Percentiles rank a stretch among this genome's conserved stretches.
phyloP scores from a whole-genome alignment of 2,888 invertebrate species.

The Tachystola acroxantha region DNA sequence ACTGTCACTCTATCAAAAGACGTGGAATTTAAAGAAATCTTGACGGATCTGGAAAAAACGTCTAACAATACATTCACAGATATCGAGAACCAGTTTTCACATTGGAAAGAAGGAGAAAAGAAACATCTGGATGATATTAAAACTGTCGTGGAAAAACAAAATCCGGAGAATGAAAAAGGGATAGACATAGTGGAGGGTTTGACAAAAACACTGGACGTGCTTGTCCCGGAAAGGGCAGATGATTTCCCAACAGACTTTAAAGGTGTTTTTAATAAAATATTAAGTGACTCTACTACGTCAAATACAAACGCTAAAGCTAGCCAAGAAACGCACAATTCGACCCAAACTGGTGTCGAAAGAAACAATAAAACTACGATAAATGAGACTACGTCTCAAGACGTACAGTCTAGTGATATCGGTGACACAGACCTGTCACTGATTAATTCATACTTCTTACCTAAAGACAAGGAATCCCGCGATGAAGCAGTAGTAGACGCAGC shows the following conservation, averaged over 20 bases:
- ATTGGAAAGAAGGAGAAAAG: constrained; percentile 28
- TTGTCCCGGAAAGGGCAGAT: too few species aligned
- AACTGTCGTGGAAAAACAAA: constrained; percentile 16
- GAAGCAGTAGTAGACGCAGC: constrained; percentile 27
- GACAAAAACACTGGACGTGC: too few species aligned
- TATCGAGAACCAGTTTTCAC: constrained; percentile 22
- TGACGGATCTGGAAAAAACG: constrained; percentile 11
- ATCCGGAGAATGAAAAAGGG: not conserved
- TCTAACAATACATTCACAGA: constrained; percentile 19
- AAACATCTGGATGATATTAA: constrained; percentile 15
- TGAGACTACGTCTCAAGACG: not conserved
- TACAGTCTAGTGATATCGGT: not conserved
- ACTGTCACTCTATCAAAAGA: constrained; percentile 19
- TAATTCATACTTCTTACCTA: not conserved
- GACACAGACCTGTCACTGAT: not conserved
- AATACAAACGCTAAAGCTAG: not conserved
- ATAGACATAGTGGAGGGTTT: too few species aligned
- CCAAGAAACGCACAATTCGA: not conserved
- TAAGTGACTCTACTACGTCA: not conserved
- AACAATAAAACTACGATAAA: not conserved
- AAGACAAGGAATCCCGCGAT: constrained; percentile 16
- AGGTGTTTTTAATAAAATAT: not conserved
- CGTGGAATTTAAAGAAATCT: constrained; percentile 32
- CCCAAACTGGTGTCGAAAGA: not conserved
- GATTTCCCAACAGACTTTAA: too few species aligned